Conservation (phyloP, 2,888 invertebrate species). For the Mantis religiosa region DNA sequence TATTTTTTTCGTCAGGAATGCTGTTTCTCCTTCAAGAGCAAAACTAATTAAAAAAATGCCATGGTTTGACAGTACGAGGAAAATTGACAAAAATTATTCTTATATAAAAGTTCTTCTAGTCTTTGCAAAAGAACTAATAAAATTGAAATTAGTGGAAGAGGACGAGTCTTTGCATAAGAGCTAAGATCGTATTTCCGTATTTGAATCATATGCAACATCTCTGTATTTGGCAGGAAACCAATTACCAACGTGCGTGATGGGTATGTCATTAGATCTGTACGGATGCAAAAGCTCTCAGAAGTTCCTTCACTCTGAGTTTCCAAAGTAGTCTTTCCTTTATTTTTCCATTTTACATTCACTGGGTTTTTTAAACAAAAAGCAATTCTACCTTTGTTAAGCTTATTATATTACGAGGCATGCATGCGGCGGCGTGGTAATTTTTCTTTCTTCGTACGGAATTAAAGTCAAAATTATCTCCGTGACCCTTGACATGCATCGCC, state of each 20-base stretch:
- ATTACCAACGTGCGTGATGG: not conserved
- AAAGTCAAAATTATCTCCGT: conserved; percentile 9
- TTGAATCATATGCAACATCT: not conserved
- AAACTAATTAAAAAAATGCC: too few species aligned
- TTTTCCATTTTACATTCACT: not conserved
- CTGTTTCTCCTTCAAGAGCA: too few species aligned
- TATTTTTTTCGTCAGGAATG: too few species aligned
- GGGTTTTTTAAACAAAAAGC: not conserved
- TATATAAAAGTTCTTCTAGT: too few species aligned
- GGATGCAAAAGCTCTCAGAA: not conserved
- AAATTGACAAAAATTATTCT: too few species aligned
- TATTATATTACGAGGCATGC: not conserved
- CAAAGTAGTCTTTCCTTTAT: not conserved
- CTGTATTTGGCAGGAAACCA: not conserved
- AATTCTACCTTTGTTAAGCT: not conserved
- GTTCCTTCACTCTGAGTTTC: not conserved
- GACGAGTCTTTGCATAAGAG: too few species aligned
- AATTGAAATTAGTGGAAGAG: not conserved
- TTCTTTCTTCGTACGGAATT: conserved; percentile 1
- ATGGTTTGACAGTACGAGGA: too few species aligned
- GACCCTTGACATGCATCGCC: conserved; percentile 10
- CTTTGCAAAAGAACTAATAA: too few species aligned
- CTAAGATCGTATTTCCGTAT: not conserved
- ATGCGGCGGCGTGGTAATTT: not conserved
- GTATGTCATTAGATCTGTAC: not conserved